These are phyloP conservation scores for Euphonia xanthogaster DNA, from an alignment of 2,797 vertebrate species.

Conservation along the genomic window DNA sequence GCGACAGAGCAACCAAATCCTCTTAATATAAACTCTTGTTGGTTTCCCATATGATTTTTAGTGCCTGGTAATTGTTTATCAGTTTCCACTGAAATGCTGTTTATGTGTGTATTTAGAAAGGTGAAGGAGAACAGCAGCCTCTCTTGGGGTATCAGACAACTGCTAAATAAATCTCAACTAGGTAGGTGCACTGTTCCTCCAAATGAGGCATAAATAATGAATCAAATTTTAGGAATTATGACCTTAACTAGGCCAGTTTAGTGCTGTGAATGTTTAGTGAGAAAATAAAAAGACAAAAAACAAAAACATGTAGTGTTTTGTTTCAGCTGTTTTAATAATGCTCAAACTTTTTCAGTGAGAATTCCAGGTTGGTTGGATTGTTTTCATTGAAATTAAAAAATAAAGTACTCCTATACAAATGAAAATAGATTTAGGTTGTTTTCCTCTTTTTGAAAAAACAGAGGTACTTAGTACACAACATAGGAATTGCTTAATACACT, in stretches of 20 bases:
- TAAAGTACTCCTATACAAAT: background rate
- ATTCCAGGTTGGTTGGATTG: background rate
- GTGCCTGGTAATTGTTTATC: background rate
- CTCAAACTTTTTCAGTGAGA: background rate
- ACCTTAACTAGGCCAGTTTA: background rate
- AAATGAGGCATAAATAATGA: background rate
- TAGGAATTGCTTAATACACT: background rate
- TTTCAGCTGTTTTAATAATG: background rate
- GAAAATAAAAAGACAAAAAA: background rate
- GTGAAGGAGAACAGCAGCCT: background rate
- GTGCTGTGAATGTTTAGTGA: background rate
- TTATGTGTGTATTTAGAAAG: background rate
- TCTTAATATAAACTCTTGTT: background rate
- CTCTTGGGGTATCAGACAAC: background rate
- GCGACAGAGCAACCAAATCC: background rate
- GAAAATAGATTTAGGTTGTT: background rate
- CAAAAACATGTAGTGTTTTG: background rate
- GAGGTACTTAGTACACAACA: background rate
- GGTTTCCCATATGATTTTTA: background rate
- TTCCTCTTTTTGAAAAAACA: background rate
- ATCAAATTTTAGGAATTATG: conserved; percentile 1
- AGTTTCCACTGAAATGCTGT: background rate
- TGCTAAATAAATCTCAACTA: background rate
- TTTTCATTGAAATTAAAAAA: background rate
- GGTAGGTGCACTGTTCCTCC: background rate